These are phyloP conservation scores for Cranoglanis bouderius DNA, from an alignment of 2,113 vertebrate genomes.

Conservation along the genomic window DNA sequence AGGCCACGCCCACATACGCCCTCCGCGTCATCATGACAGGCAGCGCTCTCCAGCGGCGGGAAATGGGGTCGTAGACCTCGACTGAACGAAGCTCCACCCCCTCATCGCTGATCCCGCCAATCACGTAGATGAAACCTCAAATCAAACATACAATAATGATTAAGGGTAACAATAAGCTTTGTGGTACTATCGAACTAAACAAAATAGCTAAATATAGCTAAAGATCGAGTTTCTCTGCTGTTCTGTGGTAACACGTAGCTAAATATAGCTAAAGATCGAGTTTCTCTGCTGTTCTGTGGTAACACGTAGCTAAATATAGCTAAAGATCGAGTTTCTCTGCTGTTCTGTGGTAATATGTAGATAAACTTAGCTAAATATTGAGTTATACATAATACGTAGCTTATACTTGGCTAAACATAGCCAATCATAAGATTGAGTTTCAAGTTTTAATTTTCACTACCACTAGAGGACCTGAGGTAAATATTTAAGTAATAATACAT, in stretches of 20 bases:
- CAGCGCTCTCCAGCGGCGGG: constrained; percentile 87
- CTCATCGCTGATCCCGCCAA: constrained; percentile 91
- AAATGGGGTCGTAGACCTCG: constrained; percentile 90
- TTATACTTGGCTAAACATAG: background rate
- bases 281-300: background rate
- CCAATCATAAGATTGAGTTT: background rate
- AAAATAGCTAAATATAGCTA: background rate
- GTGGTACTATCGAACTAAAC: background rate
- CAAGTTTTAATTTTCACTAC: no score
- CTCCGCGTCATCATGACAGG: constrained; percentile 87
- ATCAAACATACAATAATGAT: background rate
- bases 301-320: background rate
- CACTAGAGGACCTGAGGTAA: background rate
- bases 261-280: background rate
- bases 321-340: background rate
- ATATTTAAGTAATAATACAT: background rate
- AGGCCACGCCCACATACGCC: constrained; percentile 90
- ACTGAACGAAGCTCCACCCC: constrained; percentile 88
- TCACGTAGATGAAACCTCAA: constrained; percentile 90
- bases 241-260: background rate
- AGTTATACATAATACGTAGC: background rate
- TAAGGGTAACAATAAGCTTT: background rate
- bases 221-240: background rate
- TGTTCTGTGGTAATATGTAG: background rate
- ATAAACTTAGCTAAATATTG: background rate